phyloP scores from a whole-genome alignment of 2,888 invertebrate genomes.

The Nymphalis urticae region DNA sequence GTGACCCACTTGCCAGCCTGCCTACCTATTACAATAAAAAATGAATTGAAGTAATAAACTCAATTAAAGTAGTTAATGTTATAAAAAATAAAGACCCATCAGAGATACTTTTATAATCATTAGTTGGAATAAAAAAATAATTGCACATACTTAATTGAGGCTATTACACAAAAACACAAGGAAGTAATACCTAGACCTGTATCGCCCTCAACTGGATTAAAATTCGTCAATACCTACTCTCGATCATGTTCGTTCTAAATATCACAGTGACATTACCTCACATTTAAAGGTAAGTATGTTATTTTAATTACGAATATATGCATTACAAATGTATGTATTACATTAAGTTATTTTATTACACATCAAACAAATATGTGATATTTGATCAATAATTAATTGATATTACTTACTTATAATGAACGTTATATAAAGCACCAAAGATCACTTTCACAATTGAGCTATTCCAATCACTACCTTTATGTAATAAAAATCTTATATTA shows the following conservation, averaged over 20 bases:
- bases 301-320: conserved; percentile 18
- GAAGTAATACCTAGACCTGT: conserved; percentile 67
- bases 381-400: no score
- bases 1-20: no score
- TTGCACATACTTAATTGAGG: conserved; percentile 38
- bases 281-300: conserved; percentile 21
- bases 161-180: conserved; percentile 49
- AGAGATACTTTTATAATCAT: conserved; percentile 12
- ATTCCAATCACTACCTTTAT: no score
- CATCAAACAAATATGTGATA: no score
- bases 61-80: no score
- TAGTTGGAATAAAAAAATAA: conserved; percentile 20
- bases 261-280: conserved; percentile 65
- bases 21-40: no score
- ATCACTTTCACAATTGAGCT: no score
- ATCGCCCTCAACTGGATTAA: conserved; percentile 69
- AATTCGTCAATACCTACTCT: conserved; percentile 49
- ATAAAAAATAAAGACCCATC: conserved; percentile 3
- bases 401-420: no score
- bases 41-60: no score
- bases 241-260: conserved; percentile 69
- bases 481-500: no score
- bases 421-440: no score
- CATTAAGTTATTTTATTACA: no score
- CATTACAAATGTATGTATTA: background rate